Evolutionary conservation across 2,113 vertebrate genomes (phyloP), one percentile per base, ranked within the genome.

Genomic region (Rynchops niger): DNA sequence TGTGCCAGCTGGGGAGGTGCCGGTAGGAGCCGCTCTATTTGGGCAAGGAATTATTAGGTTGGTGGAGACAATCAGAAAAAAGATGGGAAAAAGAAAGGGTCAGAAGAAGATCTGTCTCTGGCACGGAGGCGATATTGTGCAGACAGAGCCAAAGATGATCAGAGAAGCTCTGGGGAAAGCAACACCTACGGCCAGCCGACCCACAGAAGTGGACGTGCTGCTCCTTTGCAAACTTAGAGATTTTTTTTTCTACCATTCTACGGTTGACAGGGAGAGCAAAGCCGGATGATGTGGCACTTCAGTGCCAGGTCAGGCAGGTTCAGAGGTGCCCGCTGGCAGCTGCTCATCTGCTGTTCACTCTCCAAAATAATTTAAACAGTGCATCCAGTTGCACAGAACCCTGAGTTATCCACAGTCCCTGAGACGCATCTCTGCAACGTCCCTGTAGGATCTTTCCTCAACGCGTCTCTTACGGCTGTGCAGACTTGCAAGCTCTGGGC

Each of bases 201-300:
- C 29, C 0, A 0, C 32, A 74, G 80, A 27, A 1, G 1, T 3
- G 10, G 80, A 19, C 3, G 2, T 27, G 59, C 26, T 83, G 59
- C 36, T 78, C n/a, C 36, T 81, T 32, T 36, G 50, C 19, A 32
- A 38, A 32, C 15, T 2, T 6, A 19, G 16, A 58, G 14, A 3
- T 6, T 34, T 55, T 69, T 67, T 42, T 69, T 25, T 5, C 15
- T 19, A 16, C 40, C 42, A 38, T 40, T 3, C 1, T 43, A 6
- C 12, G 58, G 49, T 32, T 34, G 29, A 29, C 34, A 7, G 5
- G 40, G 23, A 70, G 6, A 63, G 72, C 38, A 62, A 80, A 73
- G 20, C 15, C 63, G 40, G 69, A 5, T 20, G 34, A 65, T 3
- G 38, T 1, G 4, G 21, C 11, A 38, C 42, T 2, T 30, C 3